phyloP scores from a whole-genome alignment of 2,888 invertebrate genomes.

The Drosophila vallismaia region DNA sequence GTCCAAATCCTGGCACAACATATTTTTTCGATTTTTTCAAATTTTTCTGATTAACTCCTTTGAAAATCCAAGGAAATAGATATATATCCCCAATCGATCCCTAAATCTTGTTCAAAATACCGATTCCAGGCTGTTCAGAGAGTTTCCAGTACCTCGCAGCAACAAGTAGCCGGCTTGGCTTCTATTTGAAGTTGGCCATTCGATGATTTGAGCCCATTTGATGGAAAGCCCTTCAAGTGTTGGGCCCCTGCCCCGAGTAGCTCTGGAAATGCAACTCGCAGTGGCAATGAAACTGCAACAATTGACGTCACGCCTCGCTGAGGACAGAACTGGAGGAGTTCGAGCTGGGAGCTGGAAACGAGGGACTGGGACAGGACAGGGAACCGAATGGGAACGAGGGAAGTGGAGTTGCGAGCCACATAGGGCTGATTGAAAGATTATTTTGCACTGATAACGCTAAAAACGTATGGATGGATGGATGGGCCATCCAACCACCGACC shows the following conservation, averaged over 20 bases:
- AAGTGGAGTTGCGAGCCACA: conserved; percentile 29
- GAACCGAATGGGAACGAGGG: conserved; percentile 23
- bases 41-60: too few species aligned
- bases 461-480: conserved; percentile 72
- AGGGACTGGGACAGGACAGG: not conserved
- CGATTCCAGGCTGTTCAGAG: not conserved
- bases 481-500: conserved; percentile 8
- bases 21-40: too few species aligned
- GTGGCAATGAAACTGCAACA: conserved; percentile 51
- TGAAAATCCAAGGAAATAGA: too few species aligned
- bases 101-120: too few species aligned
- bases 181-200: not conserved
- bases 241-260: not conserved
- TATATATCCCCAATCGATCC: too few species aligned
- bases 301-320: conserved; percentile 78
- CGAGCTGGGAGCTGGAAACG: not conserved
- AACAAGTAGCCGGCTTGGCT: conserved; percentile 13
- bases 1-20: too few species aligned
- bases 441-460: conserved; percentile 82
- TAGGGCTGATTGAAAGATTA: conserved; percentile 81
- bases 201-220: conserved; percentile 7
- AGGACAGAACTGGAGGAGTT: conserved; percentile 31
- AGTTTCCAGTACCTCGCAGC: not conserved
- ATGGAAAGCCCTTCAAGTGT: conserved; percentile 38
- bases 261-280: conserved; percentile 22